A percentile compares a stretch with the other conserved stretches of the same genome.
Conservation (phyloP, 2,888 invertebrate genomes). For the Stenichneumon culpator region DNA sequence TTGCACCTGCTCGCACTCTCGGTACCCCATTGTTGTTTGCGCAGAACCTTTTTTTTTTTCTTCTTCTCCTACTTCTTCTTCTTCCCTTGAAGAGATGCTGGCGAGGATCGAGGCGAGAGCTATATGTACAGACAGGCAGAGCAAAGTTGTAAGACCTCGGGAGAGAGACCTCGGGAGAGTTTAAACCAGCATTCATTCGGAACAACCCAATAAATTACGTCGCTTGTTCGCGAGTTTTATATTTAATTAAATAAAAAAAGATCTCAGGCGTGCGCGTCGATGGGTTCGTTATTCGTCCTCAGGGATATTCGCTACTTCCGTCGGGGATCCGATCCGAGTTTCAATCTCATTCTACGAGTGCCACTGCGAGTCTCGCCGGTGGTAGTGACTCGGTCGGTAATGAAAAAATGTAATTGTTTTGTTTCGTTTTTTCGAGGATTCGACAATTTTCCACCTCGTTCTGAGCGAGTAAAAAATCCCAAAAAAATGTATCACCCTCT, state of each 20-base stretch:
- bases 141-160: conserved; percentile 49
- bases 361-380: background rate
- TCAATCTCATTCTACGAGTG: conserved; percentile 50
- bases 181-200: conserved; percentile 53
- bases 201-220: conserved; percentile 47
- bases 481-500: no score
- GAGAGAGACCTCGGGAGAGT: conserved; percentile 51
- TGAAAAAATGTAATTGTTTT: background rate
- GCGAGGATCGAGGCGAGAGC: conserved; percentile 39
- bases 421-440: no score
- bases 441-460: background rate
- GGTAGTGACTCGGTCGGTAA: background rate
- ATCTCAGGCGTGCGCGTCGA: background rate
- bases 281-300: background rate
- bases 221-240: conserved; percentile 28
- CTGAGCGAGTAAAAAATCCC: no score
- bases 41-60: conserved; percentile 1
- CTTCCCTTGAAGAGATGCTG: background rate
- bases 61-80: conserved; percentile 3
- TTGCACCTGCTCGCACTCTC: conserved; percentile 59
- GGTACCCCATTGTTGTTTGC: conserved; percentile 45
- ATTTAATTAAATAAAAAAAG: background rate
- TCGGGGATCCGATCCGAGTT: background rate
- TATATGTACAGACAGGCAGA: conserved; percentile 1
- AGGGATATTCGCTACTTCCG: conserved; percentile 22